Conservation (phyloP, 2,797 vertebrate genomes). For the Mus caroli region DNA sequence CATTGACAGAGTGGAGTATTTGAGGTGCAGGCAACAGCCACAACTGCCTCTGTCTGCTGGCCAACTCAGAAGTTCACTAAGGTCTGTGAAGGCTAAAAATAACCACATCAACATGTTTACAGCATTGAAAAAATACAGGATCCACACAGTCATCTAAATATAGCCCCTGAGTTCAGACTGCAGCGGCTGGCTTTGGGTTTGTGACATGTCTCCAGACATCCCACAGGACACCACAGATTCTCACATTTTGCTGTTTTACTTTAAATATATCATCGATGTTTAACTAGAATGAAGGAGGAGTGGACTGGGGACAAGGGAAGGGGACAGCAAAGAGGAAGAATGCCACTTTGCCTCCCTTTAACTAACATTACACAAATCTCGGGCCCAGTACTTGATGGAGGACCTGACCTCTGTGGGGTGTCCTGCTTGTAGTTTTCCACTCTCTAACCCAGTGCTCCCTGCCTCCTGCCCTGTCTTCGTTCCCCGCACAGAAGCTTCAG, state of each 20-base stretch:
- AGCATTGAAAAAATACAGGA: conserved; percentile 67
- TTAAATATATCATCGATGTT: conserved; percentile 56
- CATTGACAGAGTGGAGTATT: conserved; percentile 53
- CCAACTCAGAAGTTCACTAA: conserved; percentile 75
- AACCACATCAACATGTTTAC: conserved; percentile 81
- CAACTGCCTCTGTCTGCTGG: conserved; percentile 61
- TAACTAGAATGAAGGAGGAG: conserved; percentile 29
- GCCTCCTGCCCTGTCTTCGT: conserved; percentile 66
- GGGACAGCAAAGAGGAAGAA: background rate
- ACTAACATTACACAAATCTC: conserved; percentile 65
- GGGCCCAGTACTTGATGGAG: conserved; percentile 64
- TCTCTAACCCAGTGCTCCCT: conserved; percentile 68
- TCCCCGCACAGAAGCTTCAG: conserved; percentile 78
- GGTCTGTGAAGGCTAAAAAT: conserved; percentile 80
- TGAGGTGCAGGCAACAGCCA: conserved; percentile 45
- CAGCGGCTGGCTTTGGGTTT: conserved; percentile 5
- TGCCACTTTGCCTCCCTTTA: fast-evolving
- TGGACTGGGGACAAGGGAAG: background rate
- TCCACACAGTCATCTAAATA: conserved; percentile 79
- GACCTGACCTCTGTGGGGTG: conserved; percentile 80
- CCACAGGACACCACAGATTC: conserved; percentile 34
- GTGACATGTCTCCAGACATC: conserved; percentile 45
- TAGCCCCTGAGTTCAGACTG: background rate
- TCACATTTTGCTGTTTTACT: background rate
- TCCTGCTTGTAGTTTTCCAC: conserved; percentile 85